Evolutionary conservation across 2,888 invertebrate species (phyloP), one percentile per base, ranked within the genome.

Genomic region (Metacarcinus magister): DNA sequence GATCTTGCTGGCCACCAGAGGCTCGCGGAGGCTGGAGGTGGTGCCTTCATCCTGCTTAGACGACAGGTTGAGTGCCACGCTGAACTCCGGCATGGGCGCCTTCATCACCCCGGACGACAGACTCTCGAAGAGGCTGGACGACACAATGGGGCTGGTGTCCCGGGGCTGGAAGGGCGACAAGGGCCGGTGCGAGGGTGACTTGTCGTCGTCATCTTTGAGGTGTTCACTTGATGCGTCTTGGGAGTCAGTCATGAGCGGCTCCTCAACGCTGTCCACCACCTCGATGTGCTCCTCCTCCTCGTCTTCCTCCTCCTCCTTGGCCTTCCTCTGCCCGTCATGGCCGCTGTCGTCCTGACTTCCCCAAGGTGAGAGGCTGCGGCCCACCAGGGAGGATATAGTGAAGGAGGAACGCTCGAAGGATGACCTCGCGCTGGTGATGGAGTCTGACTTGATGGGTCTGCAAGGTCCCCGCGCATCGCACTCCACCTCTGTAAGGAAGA

Each of bases 211-310:
- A 1, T 48, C 95, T 43, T 95, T 75, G 10, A 54, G 90, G 28
- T 67, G 91, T n/a, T 93, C 67, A 10, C 48, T 44, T 5, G 90
- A 32, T 5, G 44, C 46, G 8, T 94, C 92, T 23, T 92, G 87
- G 8, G 48, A 16, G 39, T 95, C 95, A 19, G 32, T 90, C 60
- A 87, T 32, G 13, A 43, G 93, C 39, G 60, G n/a, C 32, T 95
- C 95, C 87, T 94, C 95, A 46, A 95, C 93, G 87, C 75, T 95
- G 93, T 96, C 96, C 46, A 96, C 96, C 39, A 96, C 96, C 75
- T 96, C 96, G 92, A 96, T 96, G 89, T 95, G 96, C 23, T 96
- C 96, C 28, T 95, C 95, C 16, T 96, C 96, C 5, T 95, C 94
- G 0, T 94, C 95, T 10, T 96, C 96, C n/a, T 96, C 96, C 44